Evolutionary conservation across 2,113 vertebrate genomes (phyloP).

Genomic region (Pomatostomus ruficeps): DNA sequence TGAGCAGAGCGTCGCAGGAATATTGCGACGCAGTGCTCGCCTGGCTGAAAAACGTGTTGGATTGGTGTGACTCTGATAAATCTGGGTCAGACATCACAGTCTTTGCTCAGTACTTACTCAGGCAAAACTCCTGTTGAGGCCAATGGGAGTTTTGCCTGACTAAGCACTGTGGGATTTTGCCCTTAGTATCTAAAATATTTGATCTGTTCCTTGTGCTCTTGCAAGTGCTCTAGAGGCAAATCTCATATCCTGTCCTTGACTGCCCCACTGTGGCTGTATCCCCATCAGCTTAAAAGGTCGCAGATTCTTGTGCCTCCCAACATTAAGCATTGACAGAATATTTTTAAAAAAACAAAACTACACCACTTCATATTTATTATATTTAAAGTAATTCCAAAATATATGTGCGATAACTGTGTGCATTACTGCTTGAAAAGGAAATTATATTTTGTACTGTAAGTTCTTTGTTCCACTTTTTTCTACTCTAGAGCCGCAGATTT

Average conservation of each 20-base stretch:
- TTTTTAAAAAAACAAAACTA: background rate
- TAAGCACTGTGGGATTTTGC: slow-evolving; percentile 30
- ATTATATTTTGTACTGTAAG: background rate
- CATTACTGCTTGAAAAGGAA: background rate
- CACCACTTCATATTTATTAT: background rate
- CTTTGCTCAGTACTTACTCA: background rate
- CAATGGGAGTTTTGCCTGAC: background rate
- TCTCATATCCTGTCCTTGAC: slow-evolving; percentile 6
- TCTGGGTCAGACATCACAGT: background rate
- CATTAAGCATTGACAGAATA: background rate
- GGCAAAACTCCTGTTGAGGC: slow-evolving; percentile 6
- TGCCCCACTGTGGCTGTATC: slow-evolving; percentile 25
- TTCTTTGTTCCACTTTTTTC: background rate
- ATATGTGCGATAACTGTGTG: fast-evolving
- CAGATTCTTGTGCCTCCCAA: background rate
- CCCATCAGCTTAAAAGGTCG: background rate
- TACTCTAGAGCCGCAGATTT: background rate
- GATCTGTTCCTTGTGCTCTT: background rate
- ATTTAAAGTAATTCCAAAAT: background rate
- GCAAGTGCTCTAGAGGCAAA: background rate
- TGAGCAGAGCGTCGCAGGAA: background rate
- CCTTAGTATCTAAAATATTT: slow-evolving; percentile 34
- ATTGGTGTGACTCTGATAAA: background rate
- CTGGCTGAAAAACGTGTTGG: background rate
- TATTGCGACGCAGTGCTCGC: background rate